phyloP scores from a whole-genome alignment of 2,113 vertebrate species.

The Drymodes brunneopygia region DNA sequence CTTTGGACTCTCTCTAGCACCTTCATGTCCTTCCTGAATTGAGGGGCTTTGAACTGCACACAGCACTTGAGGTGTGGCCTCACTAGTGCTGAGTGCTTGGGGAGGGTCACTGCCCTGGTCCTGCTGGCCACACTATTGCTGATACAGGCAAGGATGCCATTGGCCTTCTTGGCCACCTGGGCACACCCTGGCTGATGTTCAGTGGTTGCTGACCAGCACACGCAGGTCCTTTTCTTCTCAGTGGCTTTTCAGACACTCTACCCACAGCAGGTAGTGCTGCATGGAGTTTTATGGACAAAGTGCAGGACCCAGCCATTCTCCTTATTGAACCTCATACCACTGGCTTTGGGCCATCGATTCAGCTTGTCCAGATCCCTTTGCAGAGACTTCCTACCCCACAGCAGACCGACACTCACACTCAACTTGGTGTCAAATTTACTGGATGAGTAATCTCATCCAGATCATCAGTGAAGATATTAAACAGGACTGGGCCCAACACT shows the following conservation, averaged over 20 bases:
- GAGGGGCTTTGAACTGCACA: neutral
- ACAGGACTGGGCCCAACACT: too few relatives aligned
- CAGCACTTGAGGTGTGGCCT: neutral
- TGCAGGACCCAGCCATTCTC: too few relatives aligned
- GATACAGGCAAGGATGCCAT: neutral
- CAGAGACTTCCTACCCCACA: too few relatives aligned
- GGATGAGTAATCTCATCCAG: too few relatives aligned
- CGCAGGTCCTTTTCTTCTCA: neutral
- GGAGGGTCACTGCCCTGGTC: neutral
- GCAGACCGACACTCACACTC: too few relatives aligned
- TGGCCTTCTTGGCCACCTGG: neutral
- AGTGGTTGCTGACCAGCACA: neutral
- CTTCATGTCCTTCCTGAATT: neutral
- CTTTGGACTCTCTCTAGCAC: neutral
- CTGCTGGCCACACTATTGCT: neutral
- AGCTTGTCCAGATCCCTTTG: too few relatives aligned
- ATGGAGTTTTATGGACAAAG: too few relatives aligned
- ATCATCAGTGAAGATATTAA: too few relatives aligned
- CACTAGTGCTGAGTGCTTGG: neutral
- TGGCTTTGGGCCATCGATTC: too few relatives aligned
- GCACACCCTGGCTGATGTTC: neutral
- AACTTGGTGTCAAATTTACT: too few relatives aligned
- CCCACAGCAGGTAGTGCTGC: neutral
- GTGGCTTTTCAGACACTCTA: neutral
- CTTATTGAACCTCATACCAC: too few relatives aligned